Evolutionary conservation across 2,113 vertebrate genomes (phyloP).

Genomic region (Vombatus ursinus): DNA sequence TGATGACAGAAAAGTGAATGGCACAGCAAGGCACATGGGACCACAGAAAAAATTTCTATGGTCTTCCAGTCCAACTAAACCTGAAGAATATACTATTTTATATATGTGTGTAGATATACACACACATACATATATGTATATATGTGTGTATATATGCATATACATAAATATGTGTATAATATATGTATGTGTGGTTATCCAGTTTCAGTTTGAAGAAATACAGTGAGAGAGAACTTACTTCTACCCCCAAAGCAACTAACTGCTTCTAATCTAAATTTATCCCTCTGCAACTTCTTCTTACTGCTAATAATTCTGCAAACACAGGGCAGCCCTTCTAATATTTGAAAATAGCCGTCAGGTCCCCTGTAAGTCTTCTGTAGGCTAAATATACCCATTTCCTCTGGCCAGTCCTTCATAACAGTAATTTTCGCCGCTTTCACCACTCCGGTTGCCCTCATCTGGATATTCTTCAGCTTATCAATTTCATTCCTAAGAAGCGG

Average conservation of each 20-base stretch:
- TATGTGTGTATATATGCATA: too few relatives aligned
- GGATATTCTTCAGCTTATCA: not conserved
- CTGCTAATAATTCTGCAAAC: not conserved
- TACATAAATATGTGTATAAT: too few relatives aligned
- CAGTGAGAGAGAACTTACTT: not conserved
- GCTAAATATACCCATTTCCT: not conserved
- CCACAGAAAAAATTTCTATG: not conserved
- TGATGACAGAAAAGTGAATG: not conserved
- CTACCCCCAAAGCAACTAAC: not conserved
- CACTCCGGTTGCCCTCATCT: not conserved
- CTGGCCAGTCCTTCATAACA: not conserved
- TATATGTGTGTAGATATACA: too few relatives aligned
- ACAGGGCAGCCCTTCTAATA: not conserved
- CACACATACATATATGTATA: too few relatives aligned
- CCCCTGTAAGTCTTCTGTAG: not conserved
- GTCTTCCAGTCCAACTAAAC: not conserved
- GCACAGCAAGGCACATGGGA: not conserved
- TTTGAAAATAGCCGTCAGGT: not conserved
- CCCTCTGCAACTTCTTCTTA: not conserved
- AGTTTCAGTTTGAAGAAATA: not conserved
- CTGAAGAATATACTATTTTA: not conserved
- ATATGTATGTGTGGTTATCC: not conserved
- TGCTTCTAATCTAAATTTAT: not conserved
- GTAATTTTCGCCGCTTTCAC: not conserved
- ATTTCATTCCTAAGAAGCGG: not conserved